These are phyloP conservation scores for Platycheirus albimanus DNA, from an alignment of 2,888 invertebrate species.

Conservation along the genomic window DNA sequence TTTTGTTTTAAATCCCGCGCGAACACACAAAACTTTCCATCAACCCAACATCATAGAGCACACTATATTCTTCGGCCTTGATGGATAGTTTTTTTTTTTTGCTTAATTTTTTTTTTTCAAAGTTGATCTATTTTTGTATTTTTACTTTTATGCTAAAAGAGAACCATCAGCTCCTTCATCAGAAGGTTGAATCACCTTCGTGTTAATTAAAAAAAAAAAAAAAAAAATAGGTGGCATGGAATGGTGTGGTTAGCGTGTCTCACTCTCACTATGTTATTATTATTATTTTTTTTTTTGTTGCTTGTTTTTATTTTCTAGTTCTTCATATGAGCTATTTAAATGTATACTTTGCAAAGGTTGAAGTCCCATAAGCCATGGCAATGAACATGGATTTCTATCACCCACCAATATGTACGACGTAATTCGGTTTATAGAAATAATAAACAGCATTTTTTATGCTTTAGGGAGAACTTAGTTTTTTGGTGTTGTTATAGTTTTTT, in stretches of 20 bases:
- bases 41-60: constrained; percentile 12
- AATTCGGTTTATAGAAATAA: constrained; percentile 26
- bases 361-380: constrained; percentile 37
- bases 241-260: constrained; percentile 48
- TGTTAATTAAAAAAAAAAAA: constrained; percentile 23
- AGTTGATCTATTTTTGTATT: constrained; percentile 33
- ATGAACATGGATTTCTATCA: constrained; percentile 33
- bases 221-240: constrained; percentile 10
- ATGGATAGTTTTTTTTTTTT: constrained; percentile 7
- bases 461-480: too few relatives aligned
- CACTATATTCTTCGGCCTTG: constrained; percentile 14
- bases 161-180: constrained; percentile 29
- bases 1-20: constrained; percentile 16
- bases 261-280: constrained; percentile 25
- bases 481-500: too few relatives aligned
- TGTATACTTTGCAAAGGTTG: constrained; percentile 17
- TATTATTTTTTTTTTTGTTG: constrained; percentile 17
- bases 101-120: background rate
- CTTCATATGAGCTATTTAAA: constrained; percentile 9
- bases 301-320: constrained; percentile 9
- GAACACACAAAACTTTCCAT: constrained; percentile 16
- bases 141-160: constrained; percentile 29
- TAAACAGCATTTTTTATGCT: constrained; percentile 9
- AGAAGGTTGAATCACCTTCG: constrained; percentile 45
- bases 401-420: constrained; percentile 11